These are phyloP conservation scores for Galeopterus variegatus DNA, from an alignment of 2,113 vertebrate species.

Conservation along the genomic window DNA sequence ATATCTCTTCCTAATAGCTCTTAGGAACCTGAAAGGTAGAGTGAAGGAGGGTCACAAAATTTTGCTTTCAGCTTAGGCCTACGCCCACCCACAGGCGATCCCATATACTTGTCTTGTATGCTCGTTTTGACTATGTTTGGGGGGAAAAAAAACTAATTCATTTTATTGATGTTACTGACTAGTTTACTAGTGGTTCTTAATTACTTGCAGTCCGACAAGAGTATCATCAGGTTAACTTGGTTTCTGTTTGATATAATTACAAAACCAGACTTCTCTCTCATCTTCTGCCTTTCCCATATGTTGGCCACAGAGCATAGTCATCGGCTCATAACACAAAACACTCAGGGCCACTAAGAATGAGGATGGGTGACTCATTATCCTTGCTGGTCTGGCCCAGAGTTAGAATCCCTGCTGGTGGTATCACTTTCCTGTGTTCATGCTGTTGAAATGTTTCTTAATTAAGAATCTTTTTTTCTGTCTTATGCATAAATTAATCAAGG, in stretches of 20 bases:
- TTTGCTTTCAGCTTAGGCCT: not conserved
- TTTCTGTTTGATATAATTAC: not conserved
- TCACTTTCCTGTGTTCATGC: conserved; percentile 72
- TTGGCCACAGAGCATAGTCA: not conserved
- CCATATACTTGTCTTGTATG: not conserved
- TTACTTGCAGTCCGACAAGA: not conserved
- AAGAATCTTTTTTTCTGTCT: conserved; percentile 82
- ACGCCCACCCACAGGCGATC: not conserved
- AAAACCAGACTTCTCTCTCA: not conserved
- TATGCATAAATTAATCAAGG: conserved; percentile 86
- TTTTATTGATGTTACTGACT: conserved; percentile 23
- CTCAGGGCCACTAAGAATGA: not conserved
- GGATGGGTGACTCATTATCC: not conserved
- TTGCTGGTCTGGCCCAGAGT: conserved; percentile 26
- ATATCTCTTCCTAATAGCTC: not conserved
- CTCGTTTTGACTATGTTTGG: not conserved
- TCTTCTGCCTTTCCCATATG: not conserved
- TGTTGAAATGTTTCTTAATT: conserved; percentile 84
- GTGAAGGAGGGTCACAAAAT: not conserved
- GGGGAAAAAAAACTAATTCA: not conserved
- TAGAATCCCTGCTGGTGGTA: conserved; percentile 70
- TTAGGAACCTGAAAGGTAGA: not conserved
- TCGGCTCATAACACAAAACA: not conserved
- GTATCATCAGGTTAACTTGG: not conserved
- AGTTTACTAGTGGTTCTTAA: conserved; percentile 18